Evolutionary conservation across 2,888 invertebrate species (phyloP), one percentile per base, ranked within the genome.

Genomic region (Brachypalpus laphriformis): DNA sequence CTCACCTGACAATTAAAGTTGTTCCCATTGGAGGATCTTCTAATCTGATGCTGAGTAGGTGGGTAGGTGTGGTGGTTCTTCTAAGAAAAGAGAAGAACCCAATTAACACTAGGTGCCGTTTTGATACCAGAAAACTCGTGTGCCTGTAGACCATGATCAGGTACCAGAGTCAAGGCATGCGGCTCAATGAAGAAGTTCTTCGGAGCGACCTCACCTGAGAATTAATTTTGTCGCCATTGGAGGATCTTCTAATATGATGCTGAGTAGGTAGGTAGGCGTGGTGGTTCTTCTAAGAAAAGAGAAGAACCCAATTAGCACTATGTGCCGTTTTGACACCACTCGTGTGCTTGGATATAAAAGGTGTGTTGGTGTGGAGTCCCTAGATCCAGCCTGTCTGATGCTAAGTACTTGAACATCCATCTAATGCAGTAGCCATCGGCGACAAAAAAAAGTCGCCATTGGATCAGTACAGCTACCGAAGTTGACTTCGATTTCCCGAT

Each of bases 401-500:
- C n/a, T n/a, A n/a, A n/a, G 89, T 94, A 97, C 90, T 97, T 96
- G 57, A 97, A 91, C 20, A 97, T 93, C 25, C 97, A 93, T 7
- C 95, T 94, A 92, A 98, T 97, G 91, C 98, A 96, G 88, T 96
- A 96, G 1, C 96, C 96, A 89, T 96, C 96, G 0, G 96, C 94
- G 0, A 96, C 95, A 89, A 96, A 96, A n/a, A n/a, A 91, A 96
- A 96, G 88, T 96, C 96, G 0, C 96, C 96, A 75, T 93, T 94
- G 3, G n/a, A 92, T 89, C 47, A 94, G 91, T 3, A 96, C 95
- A 5, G 96, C 96, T 0, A 96, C 95, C 0, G 95, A 95, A 2
- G 96, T 95, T 7, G 97, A 97, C 91, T 97, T 96, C 86, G 95
- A 95, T 93, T 93, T 20, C 91, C 91, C 0, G 91, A 91, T 9